Percentiles rank a stretch among this genome's conserved stretches.
Evolutionary conservation across 2,797 vertebrate species (phyloP).

Genomic region (Poecilia gillii): DNA sequence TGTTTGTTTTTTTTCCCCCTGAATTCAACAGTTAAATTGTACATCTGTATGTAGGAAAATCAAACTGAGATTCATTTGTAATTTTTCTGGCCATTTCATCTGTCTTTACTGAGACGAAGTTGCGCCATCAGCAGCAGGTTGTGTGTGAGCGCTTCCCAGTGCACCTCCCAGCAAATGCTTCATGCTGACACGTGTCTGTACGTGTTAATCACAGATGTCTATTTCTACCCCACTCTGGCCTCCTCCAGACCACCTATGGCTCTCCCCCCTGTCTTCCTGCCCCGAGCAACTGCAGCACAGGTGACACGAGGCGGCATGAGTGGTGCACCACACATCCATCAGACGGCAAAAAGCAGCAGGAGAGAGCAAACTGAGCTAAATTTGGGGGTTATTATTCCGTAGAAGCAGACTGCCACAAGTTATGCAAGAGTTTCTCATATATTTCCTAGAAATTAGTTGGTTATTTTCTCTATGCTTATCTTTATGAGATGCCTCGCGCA

Average conservation of each 20-base stretch:
- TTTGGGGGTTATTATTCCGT: constrained; percentile 60
- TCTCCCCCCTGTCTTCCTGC: constrained; percentile 50
- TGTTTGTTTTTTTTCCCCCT: background rate
- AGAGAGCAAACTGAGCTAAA: constrained; percentile 59
- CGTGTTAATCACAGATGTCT: constrained; percentile 76
- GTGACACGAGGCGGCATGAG: constrained; percentile 71
- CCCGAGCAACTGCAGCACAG: constrained; percentile 52
- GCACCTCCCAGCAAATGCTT: constrained; percentile 48
- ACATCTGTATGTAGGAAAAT: background rate
- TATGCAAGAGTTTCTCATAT: constrained; percentile 46
- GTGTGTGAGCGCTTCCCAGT: constrained; percentile 62
- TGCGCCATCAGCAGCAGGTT: constrained; percentile 56
- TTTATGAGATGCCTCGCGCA: constrained; percentile 23
- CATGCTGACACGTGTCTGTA: constrained; percentile 66
- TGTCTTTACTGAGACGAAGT: constrained; percentile 57
- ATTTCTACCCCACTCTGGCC: constrained; percentile 56
- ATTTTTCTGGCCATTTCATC: background rate
- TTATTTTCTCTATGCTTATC: constrained; percentile 14
- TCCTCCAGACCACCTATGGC: constrained; percentile 68
- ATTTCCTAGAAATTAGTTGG: constrained; percentile 27
- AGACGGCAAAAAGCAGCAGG: constrained; percentile 59
- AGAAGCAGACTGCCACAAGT: constrained; percentile 52
- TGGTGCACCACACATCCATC: constrained; percentile 59
- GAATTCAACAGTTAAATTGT: constrained; percentile 21
- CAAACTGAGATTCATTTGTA: background rate